Conservation (phyloP, 2,113 vertebrate genomes). For the Caloenas nicobarica region DNA sequence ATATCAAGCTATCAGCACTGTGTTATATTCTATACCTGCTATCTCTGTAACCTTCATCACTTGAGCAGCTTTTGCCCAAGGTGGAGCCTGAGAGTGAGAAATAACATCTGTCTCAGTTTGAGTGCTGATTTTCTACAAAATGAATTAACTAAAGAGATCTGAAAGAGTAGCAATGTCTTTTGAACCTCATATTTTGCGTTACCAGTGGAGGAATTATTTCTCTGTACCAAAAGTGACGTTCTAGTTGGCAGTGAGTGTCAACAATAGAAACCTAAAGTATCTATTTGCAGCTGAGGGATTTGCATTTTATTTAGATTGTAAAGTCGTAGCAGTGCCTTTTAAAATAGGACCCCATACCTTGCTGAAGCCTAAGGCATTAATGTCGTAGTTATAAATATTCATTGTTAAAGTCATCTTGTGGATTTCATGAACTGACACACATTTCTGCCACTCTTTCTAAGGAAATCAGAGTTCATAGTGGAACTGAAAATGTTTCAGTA, state of each 20-base stretch:
- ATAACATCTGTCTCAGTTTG: neutral
- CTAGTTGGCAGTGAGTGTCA: neutral
- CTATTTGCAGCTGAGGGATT: neutral
- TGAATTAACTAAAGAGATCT: neutral
- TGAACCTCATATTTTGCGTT: neutral
- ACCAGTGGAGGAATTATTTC: neutral
- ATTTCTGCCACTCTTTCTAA: neutral
- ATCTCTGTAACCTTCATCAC: neutral
- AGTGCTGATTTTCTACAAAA: neutral
- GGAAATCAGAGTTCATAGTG: neutral
- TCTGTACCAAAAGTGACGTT: neutral
- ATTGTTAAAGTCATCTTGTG: neutral
- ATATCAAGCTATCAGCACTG: accelerated
- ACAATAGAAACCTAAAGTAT: neutral
- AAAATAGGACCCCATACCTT: neutral
- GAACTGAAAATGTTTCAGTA: neutral
- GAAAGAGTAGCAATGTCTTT: neutral
- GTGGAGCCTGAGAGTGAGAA: neutral
- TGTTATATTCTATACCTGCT: neutral
- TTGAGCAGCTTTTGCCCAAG: neutral
- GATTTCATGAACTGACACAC: neutral
- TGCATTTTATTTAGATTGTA: neutral
- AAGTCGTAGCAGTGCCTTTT: neutral
- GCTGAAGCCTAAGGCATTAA: neutral
- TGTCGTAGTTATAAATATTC: neutral